Conservation (phyloP, 2,797 vertebrate genomes). For the Acanthurus tractus region DNA sequence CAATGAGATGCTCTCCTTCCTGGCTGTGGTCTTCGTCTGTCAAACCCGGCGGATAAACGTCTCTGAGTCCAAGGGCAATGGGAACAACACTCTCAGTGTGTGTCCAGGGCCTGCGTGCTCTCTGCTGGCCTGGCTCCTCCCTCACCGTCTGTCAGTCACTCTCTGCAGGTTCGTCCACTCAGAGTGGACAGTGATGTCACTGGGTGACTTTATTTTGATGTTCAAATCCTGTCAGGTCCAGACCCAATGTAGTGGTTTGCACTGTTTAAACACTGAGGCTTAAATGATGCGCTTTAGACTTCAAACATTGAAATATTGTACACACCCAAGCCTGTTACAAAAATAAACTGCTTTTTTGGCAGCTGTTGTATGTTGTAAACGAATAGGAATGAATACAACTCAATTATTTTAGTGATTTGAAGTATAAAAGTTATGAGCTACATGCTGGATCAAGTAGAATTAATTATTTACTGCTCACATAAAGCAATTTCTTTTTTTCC, state of each 20-base stretch:
- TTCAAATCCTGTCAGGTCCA: slow-evolving; percentile 9
- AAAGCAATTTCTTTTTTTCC: neutral
- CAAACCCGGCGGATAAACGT: slow-evolving; percentile 48
- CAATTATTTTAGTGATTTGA: neutral
- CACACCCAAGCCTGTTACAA: neutral
- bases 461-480: neutral
- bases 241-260: neutral
- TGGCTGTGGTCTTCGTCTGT: slow-evolving; percentile 28
- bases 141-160: slow-evolving; percentile 19
- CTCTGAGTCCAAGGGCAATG: slow-evolving; percentile 44
- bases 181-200: slow-evolving; percentile 18
- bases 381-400: neutral
- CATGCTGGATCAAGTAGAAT: too few relatives aligned
- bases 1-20: slow-evolving; percentile 25
- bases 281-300: neutral
- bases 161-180: slow-evolving; percentile 10
- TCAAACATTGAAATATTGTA: neutral
- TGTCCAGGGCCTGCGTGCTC: slow-evolving; percentile 18
- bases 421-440: neutral
- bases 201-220: slow-evolving; percentile 2
- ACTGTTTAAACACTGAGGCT: neutral
- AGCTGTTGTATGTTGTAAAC: neutral
- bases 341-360: neutral
- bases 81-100: slow-evolving; percentile 38
- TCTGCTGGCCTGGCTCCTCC: slow-evolving; percentile 5